phyloP scores from a whole-genome alignment of 92 coral and sea anemone species.

The Virgularia gustaviana region DNA sequence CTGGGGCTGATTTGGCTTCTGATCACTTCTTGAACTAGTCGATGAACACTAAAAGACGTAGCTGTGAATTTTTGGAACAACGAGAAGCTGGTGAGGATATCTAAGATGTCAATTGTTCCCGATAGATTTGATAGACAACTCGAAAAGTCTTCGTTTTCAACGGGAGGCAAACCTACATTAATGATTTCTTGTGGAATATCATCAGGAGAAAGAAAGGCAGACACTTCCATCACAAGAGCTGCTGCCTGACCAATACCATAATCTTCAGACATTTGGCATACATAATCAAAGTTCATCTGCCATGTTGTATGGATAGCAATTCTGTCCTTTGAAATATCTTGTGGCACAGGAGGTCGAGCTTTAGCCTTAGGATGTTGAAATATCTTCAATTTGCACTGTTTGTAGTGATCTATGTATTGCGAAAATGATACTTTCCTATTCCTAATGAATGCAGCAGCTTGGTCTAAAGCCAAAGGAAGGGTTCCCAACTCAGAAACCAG shows the following conservation, averaged over 20 bases:
- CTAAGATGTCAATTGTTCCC: slow-evolving; percentile 53
- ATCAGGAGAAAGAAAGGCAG: slow-evolving; percentile 72
- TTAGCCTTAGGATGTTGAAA: slow-evolving; percentile 59
- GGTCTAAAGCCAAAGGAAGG: slow-evolving; percentile 80
- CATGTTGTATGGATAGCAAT: slow-evolving; percentile 74
- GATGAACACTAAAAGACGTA: slow-evolving; percentile 67
- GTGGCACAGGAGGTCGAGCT: slow-evolving; percentile 34
- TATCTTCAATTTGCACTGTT: slow-evolving; percentile 44
- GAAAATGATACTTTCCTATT: slow-evolving; percentile 38
- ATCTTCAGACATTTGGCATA: too few relatives aligned
- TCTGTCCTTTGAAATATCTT: slow-evolving; percentile 60
- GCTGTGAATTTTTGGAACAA: slow-evolving; percentile 60
- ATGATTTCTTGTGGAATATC: slow-evolving; percentile 73
- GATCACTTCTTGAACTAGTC: slow-evolving; percentile 86
- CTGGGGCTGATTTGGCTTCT: slow-evolving; percentile 45
- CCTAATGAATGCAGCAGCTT: slow-evolving; percentile 72
- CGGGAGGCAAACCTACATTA: slow-evolving; percentile 61
- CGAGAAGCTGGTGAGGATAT: slow-evolving; percentile 73
- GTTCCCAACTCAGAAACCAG: slow-evolving; percentile 68
- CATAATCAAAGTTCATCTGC: slow-evolving; percentile 65
- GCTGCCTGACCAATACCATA: slow-evolving; percentile 47
- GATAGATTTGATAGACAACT: slow-evolving; percentile 34
- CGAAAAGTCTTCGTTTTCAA: slow-evolving; percentile 26
- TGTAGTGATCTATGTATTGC: slow-evolving; percentile 52
- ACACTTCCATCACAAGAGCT: slow-evolving; percentile 55